Conservation (phyloP, 2,113 vertebrate species). For the Diadophis punctatus region DNA sequence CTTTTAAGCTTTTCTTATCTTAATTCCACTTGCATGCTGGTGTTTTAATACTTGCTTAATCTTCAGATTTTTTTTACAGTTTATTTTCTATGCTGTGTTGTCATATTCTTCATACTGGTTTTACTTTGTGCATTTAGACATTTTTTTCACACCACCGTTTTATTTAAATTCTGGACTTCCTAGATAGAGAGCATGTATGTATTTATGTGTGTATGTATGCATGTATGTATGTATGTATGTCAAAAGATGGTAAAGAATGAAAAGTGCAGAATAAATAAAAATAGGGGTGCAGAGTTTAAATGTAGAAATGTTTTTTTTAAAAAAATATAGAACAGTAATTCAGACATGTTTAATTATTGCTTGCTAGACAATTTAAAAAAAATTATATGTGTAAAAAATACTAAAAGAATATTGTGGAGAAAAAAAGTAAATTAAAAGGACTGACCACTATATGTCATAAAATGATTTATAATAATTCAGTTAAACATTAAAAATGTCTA, state of each 20-base stretch:
- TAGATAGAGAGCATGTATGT: not conserved
- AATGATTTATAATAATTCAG: not conserved
- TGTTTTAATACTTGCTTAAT: not conserved
- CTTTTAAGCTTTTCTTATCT: not conserved
- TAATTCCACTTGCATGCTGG: not conserved
- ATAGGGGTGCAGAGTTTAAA: not conserved
- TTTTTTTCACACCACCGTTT: not conserved
- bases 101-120: not conserved
- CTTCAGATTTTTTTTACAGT: not conserved
- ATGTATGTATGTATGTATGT: not conserved
- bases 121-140: not conserved
- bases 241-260: not conserved
- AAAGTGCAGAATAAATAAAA: not conserved
- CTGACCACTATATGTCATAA: not conserved
- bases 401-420: not conserved
- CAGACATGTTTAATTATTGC: not conserved
- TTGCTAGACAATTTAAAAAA: not conserved
- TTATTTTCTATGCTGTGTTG: not conserved
- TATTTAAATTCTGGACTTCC: not conserved
- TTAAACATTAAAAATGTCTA: not conserved
- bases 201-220: not conserved
- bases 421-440: not conserved
- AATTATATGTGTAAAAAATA: not conserved
- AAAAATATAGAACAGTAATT: not conserved
- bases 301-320: not conserved